A percentile compares a stretch with the other conserved stretches of the same genome.
These are phyloP conservation scores for Ictalurus furcatus DNA, from an alignment of 2,113 vertebrate species.

Conservation along the genomic window DNA sequence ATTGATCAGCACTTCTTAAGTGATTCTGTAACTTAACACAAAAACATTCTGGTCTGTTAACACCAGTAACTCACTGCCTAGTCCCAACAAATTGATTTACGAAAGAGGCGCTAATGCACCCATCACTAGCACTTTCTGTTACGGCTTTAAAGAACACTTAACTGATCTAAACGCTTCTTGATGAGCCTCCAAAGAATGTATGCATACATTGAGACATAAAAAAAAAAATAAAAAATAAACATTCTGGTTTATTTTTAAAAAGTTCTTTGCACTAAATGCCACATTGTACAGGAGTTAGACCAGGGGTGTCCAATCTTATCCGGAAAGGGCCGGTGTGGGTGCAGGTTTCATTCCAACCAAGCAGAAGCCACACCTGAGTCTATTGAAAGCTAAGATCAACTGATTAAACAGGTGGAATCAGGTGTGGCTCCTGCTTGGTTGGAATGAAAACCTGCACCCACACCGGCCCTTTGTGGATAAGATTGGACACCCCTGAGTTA, in stretches of 20 bases:
- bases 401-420: too few species aligned
- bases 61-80: background rate
- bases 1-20: slow-evolving; percentile 15
- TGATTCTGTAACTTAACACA: background rate
- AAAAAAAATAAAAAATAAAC: background rate
- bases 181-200: background rate
- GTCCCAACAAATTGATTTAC: background rate
- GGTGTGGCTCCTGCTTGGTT: too few species aligned
- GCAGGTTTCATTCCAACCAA: too few species aligned
- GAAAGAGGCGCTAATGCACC: background rate
- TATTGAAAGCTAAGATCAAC: too few species aligned
- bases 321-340: too few species aligned
- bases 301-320: too few species aligned
- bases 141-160: background rate
- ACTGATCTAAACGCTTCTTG: background rate
- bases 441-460: too few species aligned
- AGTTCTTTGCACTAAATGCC: background rate
- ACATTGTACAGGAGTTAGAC: background rate
- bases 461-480: too few species aligned
- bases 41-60: slow-evolving; percentile 1
- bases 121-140: background rate
- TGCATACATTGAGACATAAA: background rate
- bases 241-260: background rate
- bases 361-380: too few species aligned
- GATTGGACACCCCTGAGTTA: too few species aligned